Conservation (phyloP, 2,888 invertebrate species). For the Brassicogethes aeneus region DNA sequence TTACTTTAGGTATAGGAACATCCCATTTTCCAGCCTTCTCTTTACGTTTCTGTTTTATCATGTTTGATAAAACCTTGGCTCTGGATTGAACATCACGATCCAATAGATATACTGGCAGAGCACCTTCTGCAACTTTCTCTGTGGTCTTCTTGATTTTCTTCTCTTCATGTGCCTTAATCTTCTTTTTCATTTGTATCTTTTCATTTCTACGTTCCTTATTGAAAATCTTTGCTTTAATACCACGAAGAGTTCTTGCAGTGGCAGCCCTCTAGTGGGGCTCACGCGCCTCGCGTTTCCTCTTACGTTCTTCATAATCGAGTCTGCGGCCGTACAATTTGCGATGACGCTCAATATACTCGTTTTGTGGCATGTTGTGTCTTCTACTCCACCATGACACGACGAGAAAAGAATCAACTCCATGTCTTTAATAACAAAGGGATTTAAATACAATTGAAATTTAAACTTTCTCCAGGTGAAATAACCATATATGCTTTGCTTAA, state of each 20-base stretch:
- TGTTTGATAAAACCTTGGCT: conserved; percentile 94
- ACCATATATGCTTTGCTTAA: too few relatives aligned
- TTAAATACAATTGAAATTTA: too few relatives aligned
- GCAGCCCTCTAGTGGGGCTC: conserved; percentile 86
- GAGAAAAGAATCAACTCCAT: conserved; percentile 28
- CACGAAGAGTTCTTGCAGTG: conserved; percentile 85
- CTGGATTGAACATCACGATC: conserved; percentile 92
- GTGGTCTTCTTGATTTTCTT: conserved; percentile 78
- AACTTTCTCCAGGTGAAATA: too few relatives aligned
- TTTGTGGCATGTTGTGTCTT: conserved; percentile 80
- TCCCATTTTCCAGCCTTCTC: conserved; percentile 99
- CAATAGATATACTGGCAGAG: conserved; percentile 90
- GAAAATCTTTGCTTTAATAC: conserved; percentile 95
- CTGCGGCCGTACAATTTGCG: conserved; percentile 93
- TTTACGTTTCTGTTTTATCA: conserved; percentile 99
- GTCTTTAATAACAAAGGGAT: too few relatives aligned
- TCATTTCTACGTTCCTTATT: conserved; percentile 95
- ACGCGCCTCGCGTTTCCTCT: conserved; percentile 91
- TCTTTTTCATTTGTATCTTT: conserved; percentile 99
- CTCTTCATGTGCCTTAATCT: conserved; percentile 95
- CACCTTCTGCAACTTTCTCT: conserved; percentile 80
- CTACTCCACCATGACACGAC: conserved; percentile 37
- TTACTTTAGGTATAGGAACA: conserved; percentile 97
- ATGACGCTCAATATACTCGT: conserved; percentile 98
- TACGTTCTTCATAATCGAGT: conserved; percentile 95